Evolutionary conservation across 2,888 invertebrate species (phyloP).

Genomic region (Linnaemya tessellans): DNA sequence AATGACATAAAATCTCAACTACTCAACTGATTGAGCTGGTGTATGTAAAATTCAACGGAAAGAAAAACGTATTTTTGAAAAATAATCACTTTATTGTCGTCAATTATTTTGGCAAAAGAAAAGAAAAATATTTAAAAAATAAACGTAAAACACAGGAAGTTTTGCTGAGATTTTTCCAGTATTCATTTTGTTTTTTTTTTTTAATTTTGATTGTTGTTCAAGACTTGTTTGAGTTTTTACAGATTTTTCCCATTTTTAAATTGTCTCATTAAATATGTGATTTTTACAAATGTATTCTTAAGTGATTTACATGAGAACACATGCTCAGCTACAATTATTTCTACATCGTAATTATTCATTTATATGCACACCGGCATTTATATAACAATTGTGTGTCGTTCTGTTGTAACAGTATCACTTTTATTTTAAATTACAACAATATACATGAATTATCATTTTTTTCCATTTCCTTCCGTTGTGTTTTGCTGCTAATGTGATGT

Average conservation of each 20-base stretch:
- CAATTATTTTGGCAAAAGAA: conserved; percentile 34
- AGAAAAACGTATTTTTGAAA: conserved; percentile 18
- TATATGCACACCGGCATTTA: background rate
- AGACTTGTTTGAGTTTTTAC: conserved; percentile 9
- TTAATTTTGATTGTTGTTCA: background rate
- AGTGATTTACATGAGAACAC: background rate
- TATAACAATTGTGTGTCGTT: background rate
- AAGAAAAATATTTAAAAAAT: background rate
- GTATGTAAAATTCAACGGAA: conserved; percentile 24
- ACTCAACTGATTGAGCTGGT: background rate
- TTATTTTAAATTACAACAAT: background rate
- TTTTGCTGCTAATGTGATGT: background rate
- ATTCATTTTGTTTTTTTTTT: background rate
- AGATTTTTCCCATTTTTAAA: conserved; percentile 34
- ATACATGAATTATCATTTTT: background rate
- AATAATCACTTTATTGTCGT: conserved; percentile 45
- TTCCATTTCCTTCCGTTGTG: conserved; percentile 36
- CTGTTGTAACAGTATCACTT: background rate
- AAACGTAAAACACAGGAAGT: conserved; percentile 31
- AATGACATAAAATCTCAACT: background rate
- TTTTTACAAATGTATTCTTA: conserved; percentile 33
- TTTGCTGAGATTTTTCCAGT: conserved; percentile 6
- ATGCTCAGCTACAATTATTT: background rate
- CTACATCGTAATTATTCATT: background rate
- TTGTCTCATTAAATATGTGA: conserved; percentile 61